Evolutionary conservation across 2,888 invertebrate genomes (phyloP), one percentile per base, ranked within the genome.

Genomic region (Plebejus anna): DNA sequence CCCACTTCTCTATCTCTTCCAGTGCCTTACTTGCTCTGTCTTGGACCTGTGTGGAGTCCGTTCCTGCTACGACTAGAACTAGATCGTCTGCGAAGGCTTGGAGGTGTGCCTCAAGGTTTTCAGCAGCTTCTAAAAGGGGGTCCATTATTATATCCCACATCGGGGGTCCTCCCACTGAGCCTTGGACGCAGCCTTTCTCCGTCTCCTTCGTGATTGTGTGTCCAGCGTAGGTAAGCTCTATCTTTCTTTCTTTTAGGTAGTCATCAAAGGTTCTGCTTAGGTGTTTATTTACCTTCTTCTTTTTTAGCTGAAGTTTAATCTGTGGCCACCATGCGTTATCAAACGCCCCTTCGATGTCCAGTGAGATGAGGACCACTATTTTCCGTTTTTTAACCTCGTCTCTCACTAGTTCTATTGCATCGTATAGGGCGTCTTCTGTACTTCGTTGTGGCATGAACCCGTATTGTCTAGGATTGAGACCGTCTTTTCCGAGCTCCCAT

Each of bases 61-160:
- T 38, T 0, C 75, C 80, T 0, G 22, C 4, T 7, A 76, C 77
- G 0, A 79, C 75, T 0, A 81, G 28, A 0, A 81, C n/a, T 0
- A 82, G 70, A 22, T 82, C 80, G 47, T 82, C 82, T 0, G 81
- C 81, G 42, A 81, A 82, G 0, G 81, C 82, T 38, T 82, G 81
- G 7, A 77, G 72, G 32, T 79, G 78, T 0, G 57, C 70, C 2
- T 66, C 75, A 0, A 16, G 9, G 0, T 16, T n/a, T 0, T 78
- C 71, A 0, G 77, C 4, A 1, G 36, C 22, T 0, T 70, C 38
- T 0, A 81, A 71, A 0, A 81, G 77, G 0, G 79, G 78, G 59
- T 82, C 79, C 9, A 82, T 76, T 1, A 78, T 36, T 0, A 81
- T 0, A 61, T 82, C 81, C 81, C 81, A 81, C 0, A 81, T 36